Conservation (phyloP, 1,140 invertebrate species). For the Vanessa tameamea region DNA sequence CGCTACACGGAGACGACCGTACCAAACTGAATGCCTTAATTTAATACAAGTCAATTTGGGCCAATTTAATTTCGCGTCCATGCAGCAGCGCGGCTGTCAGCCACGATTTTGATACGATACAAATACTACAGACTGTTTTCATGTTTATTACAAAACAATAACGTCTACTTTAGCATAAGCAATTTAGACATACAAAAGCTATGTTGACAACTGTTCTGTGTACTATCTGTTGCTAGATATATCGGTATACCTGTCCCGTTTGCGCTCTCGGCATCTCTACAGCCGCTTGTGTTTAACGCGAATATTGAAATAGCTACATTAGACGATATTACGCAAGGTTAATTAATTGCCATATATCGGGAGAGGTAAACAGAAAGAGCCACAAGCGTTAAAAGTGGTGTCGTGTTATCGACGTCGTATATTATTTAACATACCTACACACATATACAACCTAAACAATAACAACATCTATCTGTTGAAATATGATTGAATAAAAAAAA, state of each 20-base stretch:
- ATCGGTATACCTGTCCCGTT: constrained; percentile 34
- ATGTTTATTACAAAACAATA: constrained; percentile 35
- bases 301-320: constrained; percentile 25
- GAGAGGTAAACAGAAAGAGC: not conserved
- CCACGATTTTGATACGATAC: constrained; percentile 28
- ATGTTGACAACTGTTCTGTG: constrained; percentile 28
- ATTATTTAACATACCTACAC: too few species aligned
- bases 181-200: constrained; percentile 28
- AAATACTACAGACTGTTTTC: constrained; percentile 40
- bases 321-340: constrained; percentile 27
- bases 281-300: constrained; percentile 17
- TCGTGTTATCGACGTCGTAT: too few species aligned
- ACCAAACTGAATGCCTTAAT: constrained; percentile 76
- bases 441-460: too few species aligned
- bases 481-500: too few species aligned
- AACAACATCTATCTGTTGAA: too few species aligned
- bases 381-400: not conserved
- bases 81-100: constrained; percentile 52
- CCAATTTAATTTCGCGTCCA: constrained; percentile 74
- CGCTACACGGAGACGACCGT: constrained; percentile 52
- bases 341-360: constrained; percentile 32
- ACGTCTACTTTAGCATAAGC: constrained; percentile 34
- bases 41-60: constrained; percentile 77
- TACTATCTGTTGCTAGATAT: constrained; percentile 13
- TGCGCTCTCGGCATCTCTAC: constrained; percentile 30